Evolutionary conservation across 2,888 invertebrate genomes (phyloP).

Genomic region (Andrena camellia): DNA sequence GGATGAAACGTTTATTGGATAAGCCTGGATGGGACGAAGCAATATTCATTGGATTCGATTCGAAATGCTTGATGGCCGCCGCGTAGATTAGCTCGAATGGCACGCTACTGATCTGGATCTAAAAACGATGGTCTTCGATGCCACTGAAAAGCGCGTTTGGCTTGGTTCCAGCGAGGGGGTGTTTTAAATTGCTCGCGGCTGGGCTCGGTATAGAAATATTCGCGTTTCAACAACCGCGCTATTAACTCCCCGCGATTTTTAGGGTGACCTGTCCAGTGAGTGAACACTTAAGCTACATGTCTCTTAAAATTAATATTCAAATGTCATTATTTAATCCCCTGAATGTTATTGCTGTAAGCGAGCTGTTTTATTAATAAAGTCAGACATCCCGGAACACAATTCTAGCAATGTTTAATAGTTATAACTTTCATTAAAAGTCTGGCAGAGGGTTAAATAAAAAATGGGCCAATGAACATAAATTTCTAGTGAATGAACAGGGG

Average conservation of each 20-base stretch:
- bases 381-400: too few relatives aligned
- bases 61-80: not conserved
- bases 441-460: too few relatives aligned
- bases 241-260: not conserved
- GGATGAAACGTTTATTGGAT: not conserved
- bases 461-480: too few relatives aligned
- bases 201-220: not conserved
- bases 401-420: too few relatives aligned
- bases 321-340: too few relatives aligned
- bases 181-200: slow-evolving; percentile 3
- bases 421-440: too few relatives aligned
- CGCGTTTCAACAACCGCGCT: not conserved
- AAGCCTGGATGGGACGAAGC: not conserved
- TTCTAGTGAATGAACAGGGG: too few relatives aligned
- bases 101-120: slow-evolving; percentile 1
- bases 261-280: too few relatives aligned
- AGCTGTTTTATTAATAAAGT: too few relatives aligned
- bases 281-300: too few relatives aligned
- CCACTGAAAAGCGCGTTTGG: slow-evolving; percentile 14
- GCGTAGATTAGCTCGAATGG: not conserved
- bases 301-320: too few relatives aligned
- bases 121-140: slow-evolving; percentile 9
- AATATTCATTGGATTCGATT: slow-evolving; percentile 11
- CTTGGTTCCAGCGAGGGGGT: not conserved
- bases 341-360: too few relatives aligned